Percentiles rank a stretch among this genome's conserved stretches.
phyloP scores from a whole-genome alignment of 2,888 invertebrate genomes.

The Reticulitermes lucifugus region DNA sequence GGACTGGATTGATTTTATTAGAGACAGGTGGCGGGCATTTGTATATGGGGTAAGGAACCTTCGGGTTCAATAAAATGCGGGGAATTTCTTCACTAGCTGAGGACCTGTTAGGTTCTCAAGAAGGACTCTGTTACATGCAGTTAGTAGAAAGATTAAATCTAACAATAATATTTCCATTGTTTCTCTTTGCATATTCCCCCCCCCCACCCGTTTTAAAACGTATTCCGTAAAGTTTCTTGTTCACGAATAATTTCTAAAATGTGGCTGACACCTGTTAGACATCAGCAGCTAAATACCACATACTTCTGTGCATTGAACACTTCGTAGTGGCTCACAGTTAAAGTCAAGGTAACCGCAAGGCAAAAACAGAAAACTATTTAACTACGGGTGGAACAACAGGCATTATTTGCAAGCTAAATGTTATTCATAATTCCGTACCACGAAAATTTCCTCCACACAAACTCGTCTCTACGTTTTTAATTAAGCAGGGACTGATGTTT shows the following conservation, averaged over 20 bases:
- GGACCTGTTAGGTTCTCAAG: too few species aligned
- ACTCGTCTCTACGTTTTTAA: neutral
- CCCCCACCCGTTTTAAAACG: too few species aligned
- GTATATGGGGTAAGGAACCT: too few species aligned
- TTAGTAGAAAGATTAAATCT: too few species aligned
- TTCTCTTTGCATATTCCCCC: too few species aligned
- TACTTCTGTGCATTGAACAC: neutral
- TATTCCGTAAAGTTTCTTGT: too few species aligned
- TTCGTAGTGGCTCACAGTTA: conserved; percentile 16
- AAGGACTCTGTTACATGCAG: too few species aligned
- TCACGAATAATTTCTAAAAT: neutral
- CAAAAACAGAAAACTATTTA: neutral
- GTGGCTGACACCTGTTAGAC: conserved; percentile 1
- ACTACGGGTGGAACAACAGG: neutral
- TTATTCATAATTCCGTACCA: neutral
- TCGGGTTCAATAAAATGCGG: too few species aligned
- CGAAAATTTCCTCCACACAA: neutral
- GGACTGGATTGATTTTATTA: too few species aligned
- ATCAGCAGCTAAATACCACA: neutral
- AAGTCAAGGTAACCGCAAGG: neutral
- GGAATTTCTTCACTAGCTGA: too few species aligned
- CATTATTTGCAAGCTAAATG: neutral
- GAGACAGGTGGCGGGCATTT: too few species aligned
- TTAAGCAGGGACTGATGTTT: neutral
- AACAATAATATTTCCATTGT: too few species aligned